Conservation (phyloP, 92 coral and sea anemone species). For the Palythoa grandiflora region DNA sequence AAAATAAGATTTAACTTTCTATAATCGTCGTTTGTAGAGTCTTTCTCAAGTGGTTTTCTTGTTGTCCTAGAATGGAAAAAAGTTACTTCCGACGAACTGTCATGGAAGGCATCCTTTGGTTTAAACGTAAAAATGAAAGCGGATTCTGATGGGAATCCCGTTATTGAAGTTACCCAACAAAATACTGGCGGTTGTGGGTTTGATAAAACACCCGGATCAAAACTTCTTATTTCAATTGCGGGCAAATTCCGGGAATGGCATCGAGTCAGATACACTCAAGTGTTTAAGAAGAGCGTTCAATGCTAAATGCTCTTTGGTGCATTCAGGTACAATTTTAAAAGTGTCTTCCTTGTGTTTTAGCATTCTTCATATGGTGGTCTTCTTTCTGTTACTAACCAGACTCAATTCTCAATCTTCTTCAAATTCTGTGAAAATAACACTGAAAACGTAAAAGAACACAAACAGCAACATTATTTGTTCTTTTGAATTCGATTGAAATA, state of each 20-base stretch:
- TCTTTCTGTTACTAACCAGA: no score
- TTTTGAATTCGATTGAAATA: no score
- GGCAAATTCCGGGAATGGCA: not conserved
- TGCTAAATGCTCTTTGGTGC: constrained; percentile 42
- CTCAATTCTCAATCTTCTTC: no score
- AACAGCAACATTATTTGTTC: no score
- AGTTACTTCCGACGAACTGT: not conserved
- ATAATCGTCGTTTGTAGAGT: no score
- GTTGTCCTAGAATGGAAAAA: constrained; percentile 6
- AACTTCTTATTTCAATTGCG: constrained; percentile 21
- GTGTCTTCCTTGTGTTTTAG: no score
- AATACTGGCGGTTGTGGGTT: constrained; percentile 33
- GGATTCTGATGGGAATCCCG: not conserved
- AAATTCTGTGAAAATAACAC: no score
- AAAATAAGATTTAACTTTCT: no score
- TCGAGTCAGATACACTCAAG: constrained; percentile 48
- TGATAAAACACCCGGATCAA: constrained; percentile 4
- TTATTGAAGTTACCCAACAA: not conserved
- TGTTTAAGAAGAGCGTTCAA: not conserved
- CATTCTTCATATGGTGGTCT: no score
- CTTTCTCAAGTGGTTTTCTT: not conserved
- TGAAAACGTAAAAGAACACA: no score
- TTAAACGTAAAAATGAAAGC: not conserved
- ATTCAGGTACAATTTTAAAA: not conserved
- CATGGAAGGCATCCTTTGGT: constrained; percentile 28